Base-by-base conservation (phyloP, 2,113 vertebrate genomes). In the Aphyosemion australe region DNA sequence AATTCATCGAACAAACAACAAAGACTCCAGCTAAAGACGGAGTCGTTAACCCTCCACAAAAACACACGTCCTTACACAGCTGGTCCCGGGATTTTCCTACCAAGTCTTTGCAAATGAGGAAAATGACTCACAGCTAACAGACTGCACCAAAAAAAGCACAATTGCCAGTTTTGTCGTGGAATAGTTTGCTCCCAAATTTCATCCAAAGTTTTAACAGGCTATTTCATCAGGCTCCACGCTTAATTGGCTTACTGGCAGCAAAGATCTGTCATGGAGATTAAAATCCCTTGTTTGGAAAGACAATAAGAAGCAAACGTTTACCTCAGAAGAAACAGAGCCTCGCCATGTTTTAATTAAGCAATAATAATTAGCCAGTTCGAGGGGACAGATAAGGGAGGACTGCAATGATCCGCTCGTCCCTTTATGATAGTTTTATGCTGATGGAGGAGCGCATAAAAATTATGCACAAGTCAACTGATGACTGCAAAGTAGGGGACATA, bases 321-420 rank as follows among this genome's bases (percentile, higher is more conserved):
- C 41, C 72, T 72, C 67, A 58, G 84, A 82, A 84, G 84, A 85
- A 88, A 87, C 50, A 69, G 74, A 47, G 66, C 69, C 71, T 80
- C 21, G 71, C 78, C 83, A 50, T 82, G 82, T 90, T 90, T 89
- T 91, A 88, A 90, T 91, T 89, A 87, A 85, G 78, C 32, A 72
- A 86, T 75, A 79, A 78, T 87, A 83, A 90, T 92, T 80, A 84
- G 77, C 69, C 61, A 68, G 66, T 72, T 75, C 59, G 65, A 82
- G 67, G 77, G 61, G 68, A 16, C 47, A 74, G 74, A 84, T 87
- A 86, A 82, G 68, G 34, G 49, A 60, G 50, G 54, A 34, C 64
- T 48, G 69, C 32, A 67, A 51, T 31, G 62, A 79, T 79, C 65
- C 6, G 69, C 65, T 59, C 67, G 69, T 64, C 47, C 52, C 65